Evolutionary conservation across 2,113 vertebrate species (phyloP), one percentile per base, ranked within the genome.

Genomic region (Macquaria ambigua): DNA sequence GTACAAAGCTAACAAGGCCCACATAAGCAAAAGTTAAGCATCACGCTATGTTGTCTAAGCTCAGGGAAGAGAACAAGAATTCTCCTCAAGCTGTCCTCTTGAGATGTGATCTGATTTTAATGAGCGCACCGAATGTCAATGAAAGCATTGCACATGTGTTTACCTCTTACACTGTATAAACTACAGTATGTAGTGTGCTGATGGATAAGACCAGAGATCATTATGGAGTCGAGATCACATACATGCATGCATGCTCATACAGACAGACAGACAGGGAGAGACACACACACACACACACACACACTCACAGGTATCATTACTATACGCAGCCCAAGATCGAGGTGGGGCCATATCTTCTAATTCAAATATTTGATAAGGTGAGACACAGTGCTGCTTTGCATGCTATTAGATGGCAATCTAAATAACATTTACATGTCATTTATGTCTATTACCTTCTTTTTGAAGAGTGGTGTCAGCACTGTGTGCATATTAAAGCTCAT

Each of bases 371-470:
- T 92, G 90, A 87, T 87, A 86, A 92, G 89, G 83, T 53, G 53
- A 85, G 84, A 83, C 87, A 82, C 53, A 72, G 68, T 31, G 67
- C 86, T 85, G 84, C 82, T 92, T 90, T 93, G 89, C 86, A 92
- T 90, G 85, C 55, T 81, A 81, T 94, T 94, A 90, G 86, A 91
- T 85, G 74, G 88, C 89, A 93, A 94, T 94, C 90, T 93, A 90
- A 94, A 95, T 94, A 91, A 64, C 89, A 93, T 93, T 93, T 92
- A 86, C 92, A 94, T 95, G 87, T 93, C 81, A 93, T 95, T 94
- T 93, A 89, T 71, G 87, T 85, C 88, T 85, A 88, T 93, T 91
- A 89, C 80, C 68, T 84, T 91, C 64, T 76, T 79, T 91, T 79
- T 71, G 76, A 91, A 82, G 84, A 91, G 79, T 68, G 61, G 61